These are phyloP conservation scores for Dryococelus australis DNA, from an alignment of 2,888 invertebrate species.

Conservation along the genomic window DNA sequence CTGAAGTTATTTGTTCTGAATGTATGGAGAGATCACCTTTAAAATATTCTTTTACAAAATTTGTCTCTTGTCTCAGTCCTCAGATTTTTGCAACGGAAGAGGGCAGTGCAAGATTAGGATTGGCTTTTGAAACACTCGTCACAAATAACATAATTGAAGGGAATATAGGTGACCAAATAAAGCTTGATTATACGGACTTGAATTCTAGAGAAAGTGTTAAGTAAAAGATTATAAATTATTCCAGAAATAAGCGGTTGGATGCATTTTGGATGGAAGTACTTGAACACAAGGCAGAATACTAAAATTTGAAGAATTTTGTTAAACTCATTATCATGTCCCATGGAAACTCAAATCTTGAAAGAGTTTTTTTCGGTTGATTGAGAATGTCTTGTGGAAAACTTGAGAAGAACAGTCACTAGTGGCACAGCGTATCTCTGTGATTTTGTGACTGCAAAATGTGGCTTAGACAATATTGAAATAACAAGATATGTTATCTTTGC, in stretches of 20 bases:
- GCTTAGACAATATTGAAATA: neutral
- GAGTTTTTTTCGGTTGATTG: neutral
- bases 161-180: neutral
- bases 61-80: no score
- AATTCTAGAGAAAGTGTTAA: neutral
- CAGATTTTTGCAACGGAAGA: no score
- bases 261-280: neutral
- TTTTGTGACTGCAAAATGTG: neutral
- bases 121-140: no score
- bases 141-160: no score
- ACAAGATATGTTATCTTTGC: neutral
- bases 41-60: no score
- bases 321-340: neutral
- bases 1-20: neutral
- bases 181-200: neutral
- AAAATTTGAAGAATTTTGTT: slow-evolving; percentile 1
- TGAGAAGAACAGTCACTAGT: neutral
- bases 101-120: no score
- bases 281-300: neutral
- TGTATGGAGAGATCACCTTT: no score
- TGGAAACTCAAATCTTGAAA: neutral
- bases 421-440: neutral
- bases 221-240: neutral
- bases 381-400: neutral
- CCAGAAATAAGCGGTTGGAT: neutral